A percentile compares a stretch with the other conserved stretches of the same genome.
Conservation (phyloP, 2,797 vertebrate genomes). For the Mareca strepera region DNA sequence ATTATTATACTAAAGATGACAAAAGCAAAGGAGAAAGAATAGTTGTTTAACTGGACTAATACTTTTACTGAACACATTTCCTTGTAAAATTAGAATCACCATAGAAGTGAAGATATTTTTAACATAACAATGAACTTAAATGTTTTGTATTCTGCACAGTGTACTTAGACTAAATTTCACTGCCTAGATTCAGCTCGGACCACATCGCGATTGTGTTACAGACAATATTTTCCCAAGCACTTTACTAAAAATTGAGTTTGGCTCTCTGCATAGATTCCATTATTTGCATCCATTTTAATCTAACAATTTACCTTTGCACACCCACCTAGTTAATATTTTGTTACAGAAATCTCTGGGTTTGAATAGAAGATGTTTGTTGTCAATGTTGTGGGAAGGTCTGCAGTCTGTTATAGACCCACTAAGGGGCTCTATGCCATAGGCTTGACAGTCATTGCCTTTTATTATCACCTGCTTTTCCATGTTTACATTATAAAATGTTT, state of each 20-base stretch:
- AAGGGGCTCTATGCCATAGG: neutral
- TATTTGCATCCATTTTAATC: neutral
- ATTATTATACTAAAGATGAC: neutral
- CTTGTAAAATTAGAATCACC: neutral
- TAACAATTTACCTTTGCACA: neutral
- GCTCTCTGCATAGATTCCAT: neutral
- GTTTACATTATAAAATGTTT: neutral
- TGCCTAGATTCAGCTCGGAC: neutral
- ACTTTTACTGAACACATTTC: neutral
- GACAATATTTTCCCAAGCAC: neutral
- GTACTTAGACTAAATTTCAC: neutral
- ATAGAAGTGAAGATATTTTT: neutral
- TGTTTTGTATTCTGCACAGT: neutral
- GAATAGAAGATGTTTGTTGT: neutral
- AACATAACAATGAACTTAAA: neutral
- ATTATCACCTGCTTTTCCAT: neutral
- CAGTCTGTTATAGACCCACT: neutral
- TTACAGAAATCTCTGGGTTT: neutral
- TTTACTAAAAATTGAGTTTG: neutral
- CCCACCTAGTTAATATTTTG: neutral
- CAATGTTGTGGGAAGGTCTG: neutral
- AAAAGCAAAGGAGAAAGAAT: neutral
- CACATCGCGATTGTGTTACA: neutral
- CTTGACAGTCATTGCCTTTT: neutral
- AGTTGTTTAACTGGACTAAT: neutral